Conservation (phyloP, 1,140 invertebrate genomes). For the Drosophila malerkotliana region DNA sequence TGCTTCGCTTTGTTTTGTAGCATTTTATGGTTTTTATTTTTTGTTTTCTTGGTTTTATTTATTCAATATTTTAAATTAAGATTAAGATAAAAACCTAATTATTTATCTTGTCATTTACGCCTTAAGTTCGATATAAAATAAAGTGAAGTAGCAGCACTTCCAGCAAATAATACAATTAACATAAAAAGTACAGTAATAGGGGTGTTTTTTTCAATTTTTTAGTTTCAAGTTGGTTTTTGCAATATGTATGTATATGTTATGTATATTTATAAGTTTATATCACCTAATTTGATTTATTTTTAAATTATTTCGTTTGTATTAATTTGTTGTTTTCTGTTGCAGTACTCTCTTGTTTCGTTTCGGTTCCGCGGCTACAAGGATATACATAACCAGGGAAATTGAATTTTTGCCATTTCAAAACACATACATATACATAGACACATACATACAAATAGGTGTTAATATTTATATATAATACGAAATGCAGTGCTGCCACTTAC, state of each 20-base stretch:
- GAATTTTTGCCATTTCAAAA: conserved; percentile 28
- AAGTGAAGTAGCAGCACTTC: conserved; percentile 74
- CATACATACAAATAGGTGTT: conserved; percentile 11
- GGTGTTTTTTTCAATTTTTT: conserved; percentile 26
- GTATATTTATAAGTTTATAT: conserved; percentile 46
- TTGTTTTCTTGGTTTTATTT: conserved; percentile 60
- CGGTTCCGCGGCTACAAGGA: background rate
- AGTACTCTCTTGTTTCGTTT: conserved; percentile 8
- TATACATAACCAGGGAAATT: conserved; percentile 18
- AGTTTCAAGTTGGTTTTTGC: conserved; percentile 13
- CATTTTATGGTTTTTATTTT: conserved; percentile 40
- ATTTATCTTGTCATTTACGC: conserved; percentile 78
- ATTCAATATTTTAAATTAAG: conserved; percentile 73
- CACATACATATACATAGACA: conserved; percentile 14
- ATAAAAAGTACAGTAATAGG: conserved; percentile 73
- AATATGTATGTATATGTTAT: conserved; percentile 43
- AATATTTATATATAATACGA: conserved; percentile 50
- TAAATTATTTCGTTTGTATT: conserved; percentile 21
- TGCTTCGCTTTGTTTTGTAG: conserved; percentile 38
- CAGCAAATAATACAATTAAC: conserved; percentile 78
- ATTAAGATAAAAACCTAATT: conserved; percentile 78
- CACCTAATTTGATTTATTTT: conserved; percentile 50
- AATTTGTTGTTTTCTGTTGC: background rate
- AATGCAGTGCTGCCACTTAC: conserved; percentile 61
- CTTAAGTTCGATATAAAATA: conserved; percentile 74